These are phyloP conservation scores for Pheosia gnoma DNA, from an alignment of 2,888 invertebrate genomes.

Conservation along the genomic window DNA sequence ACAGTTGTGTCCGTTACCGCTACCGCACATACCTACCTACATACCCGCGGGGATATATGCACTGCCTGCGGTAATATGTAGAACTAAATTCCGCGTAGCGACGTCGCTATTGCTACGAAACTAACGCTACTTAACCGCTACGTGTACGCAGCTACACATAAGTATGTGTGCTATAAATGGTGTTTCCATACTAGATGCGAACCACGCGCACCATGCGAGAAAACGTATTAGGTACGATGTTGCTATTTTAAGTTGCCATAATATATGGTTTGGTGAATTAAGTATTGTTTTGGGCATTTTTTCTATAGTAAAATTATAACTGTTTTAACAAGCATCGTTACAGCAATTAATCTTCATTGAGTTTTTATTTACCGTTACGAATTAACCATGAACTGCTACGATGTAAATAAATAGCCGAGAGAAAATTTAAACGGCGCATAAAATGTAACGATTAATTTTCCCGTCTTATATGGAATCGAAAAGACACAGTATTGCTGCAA, in stretches of 20 bases:
- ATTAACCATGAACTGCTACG: constrained; percentile 31
- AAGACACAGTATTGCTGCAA: constrained; percentile 59
- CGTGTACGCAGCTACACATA: constrained; percentile 41
- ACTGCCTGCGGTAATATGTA: not conserved
- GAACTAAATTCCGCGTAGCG: constrained; percentile 33
- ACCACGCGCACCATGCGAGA: no score
- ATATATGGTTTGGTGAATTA: not conserved
- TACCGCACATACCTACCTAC: constrained; percentile 11
- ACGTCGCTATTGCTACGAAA: constrained; percentile 58
- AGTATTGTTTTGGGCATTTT: not conserved
- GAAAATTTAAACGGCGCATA: constrained; percentile 45
- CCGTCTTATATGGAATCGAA: constrained; percentile 41
- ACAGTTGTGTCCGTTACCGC: constrained; percentile 68
- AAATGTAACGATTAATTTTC: constrained; percentile 58
- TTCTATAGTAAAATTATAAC: not conserved
- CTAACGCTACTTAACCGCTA: constrained; percentile 45
- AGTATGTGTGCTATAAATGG: not conserved
- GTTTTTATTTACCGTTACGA: constrained; percentile 56
- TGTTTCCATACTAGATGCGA: no score
- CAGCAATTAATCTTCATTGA: constrained; percentile 44
- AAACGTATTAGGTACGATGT: no score
- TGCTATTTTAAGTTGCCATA: not conserved
- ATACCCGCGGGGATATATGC: constrained; percentile 5
- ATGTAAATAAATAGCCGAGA: constrained; percentile 32
- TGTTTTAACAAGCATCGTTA: constrained; percentile 1